Conservation (phyloP, 2,797 vertebrate genomes). For the Pantherophis vulpinus region DNA sequence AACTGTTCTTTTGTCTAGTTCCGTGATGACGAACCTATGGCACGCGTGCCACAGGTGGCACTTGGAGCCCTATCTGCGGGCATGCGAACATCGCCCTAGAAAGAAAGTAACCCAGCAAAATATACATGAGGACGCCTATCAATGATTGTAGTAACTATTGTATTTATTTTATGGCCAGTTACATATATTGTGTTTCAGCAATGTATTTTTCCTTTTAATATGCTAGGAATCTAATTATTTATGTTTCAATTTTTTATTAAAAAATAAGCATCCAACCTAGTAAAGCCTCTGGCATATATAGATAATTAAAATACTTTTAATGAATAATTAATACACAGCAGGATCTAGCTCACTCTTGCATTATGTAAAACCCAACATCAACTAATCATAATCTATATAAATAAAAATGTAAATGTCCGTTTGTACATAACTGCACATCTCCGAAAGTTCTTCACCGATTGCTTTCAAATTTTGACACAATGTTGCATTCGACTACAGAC, state of each 20-base stretch:
- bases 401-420: too few species aligned
- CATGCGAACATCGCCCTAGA: not conserved
- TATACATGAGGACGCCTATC: not conserved
- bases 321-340: constrained; percentile 1
- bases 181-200: not conserved
- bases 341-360: not conserved
- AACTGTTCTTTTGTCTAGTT: too few species aligned
- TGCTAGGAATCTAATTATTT: not conserved
- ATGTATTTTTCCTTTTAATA: not conserved
- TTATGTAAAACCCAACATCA: not conserved
- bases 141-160: not conserved
- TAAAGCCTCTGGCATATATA: not conserved
- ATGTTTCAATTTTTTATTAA: not conserved
- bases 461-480: too few species aligned
- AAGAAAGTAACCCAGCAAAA: not conserved
- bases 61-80: too few species aligned
- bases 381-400: not conserved
- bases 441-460: too few species aligned
- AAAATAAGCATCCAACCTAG: not conserved
- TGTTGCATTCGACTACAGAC: too few species aligned
- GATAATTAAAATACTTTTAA: constrained; percentile 22
- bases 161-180: not conserved
- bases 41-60: too few species aligned
- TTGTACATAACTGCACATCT: too few species aligned
- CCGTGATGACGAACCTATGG: too few species aligned